Conservation (phyloP, 2,797 vertebrate genomes). For the Huso huso region DNA sequence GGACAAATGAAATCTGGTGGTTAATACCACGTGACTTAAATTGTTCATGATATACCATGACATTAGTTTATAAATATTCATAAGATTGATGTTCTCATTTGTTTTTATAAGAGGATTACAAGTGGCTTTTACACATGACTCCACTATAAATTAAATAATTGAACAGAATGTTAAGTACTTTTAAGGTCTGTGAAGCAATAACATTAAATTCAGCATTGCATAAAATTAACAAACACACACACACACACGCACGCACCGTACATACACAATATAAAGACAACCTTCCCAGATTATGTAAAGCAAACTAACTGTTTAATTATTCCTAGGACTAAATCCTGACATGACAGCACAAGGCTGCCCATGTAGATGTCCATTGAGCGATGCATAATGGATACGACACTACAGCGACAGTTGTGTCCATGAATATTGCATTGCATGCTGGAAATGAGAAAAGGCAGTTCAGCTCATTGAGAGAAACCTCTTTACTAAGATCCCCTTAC, state of each 20-base stretch:
- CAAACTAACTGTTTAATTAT: neutral
- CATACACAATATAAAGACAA: neutral
- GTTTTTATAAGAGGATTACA: constrained; percentile 18
- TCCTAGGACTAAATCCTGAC: neutral
- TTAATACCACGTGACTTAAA: constrained; percentile 3
- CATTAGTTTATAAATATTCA: constrained; percentile 11
- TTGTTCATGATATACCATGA: constrained; percentile 17
- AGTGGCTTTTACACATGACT: constrained; percentile 18
- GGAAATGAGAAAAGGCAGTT: no score
- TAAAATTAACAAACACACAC: constrained; percentile 19
- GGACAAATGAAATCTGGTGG: neutral
- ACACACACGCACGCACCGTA: neutral
- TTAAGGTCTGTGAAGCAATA: constrained; percentile 17
- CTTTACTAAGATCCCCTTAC: no score
- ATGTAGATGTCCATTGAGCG: no score
- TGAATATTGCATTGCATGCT: no score
- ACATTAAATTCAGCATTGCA: constrained; percentile 16
- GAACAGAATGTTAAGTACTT: constrained; percentile 13
- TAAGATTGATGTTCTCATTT: constrained; percentile 14
- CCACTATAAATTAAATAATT: constrained; percentile 13
- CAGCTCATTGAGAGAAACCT: no score
- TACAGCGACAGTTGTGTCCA: no score
- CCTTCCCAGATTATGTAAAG: neutral
- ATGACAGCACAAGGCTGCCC: no score
- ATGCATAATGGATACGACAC: no score